phyloP scores from a whole-genome alignment of 2,888 invertebrate genomes.

The Eudemis profundana region DNA sequence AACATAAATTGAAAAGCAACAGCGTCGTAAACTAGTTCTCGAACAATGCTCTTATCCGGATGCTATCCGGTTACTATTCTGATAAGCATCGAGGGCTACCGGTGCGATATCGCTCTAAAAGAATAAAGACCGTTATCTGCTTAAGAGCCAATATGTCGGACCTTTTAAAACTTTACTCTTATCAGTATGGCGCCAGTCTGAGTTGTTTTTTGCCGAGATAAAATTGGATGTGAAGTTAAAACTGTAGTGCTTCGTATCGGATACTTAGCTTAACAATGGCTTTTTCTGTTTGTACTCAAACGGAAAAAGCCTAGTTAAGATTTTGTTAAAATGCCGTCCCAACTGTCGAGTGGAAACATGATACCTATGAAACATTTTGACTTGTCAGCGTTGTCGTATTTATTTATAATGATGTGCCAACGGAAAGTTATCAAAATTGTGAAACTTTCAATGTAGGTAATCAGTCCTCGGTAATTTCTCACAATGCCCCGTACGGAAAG shows the following conservation, averaged over 20 bases:
- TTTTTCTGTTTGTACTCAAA: conserved; percentile 13
- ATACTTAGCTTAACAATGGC: conserved; percentile 32
- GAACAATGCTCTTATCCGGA: conserved; percentile 28
- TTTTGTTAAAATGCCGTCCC: no score
- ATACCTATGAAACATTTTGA: no score
- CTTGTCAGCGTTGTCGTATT: no score
- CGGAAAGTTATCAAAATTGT: no score
- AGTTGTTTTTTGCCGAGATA: conserved; percentile 58
- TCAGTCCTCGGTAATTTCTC: no score
- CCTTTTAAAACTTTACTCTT: conserved; percentile 57
- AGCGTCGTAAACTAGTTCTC: conserved; percentile 17
- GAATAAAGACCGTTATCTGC: conserved; percentile 62
- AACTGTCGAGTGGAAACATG: no score
- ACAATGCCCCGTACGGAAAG: no score
- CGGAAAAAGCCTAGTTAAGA: no score
- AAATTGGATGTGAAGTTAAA: conserved; percentile 45
- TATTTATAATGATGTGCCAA: no score
- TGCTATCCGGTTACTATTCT: conserved; percentile 55
- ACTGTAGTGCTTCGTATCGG: conserved; percentile 34
- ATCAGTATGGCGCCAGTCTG: conserved; percentile 68
- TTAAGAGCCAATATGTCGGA: conserved; percentile 57
- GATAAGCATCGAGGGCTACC: conserved; percentile 67
- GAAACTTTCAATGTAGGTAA: no score
- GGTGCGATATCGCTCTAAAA: conserved; percentile 59
- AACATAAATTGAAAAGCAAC: not conserved